Percentiles rank a stretch among this genome's conserved stretches.
These are phyloP conservation scores for Varroa destructor DNA, from an alignment of 1,140 invertebrate species.

Conservation along the genomic window DNA sequence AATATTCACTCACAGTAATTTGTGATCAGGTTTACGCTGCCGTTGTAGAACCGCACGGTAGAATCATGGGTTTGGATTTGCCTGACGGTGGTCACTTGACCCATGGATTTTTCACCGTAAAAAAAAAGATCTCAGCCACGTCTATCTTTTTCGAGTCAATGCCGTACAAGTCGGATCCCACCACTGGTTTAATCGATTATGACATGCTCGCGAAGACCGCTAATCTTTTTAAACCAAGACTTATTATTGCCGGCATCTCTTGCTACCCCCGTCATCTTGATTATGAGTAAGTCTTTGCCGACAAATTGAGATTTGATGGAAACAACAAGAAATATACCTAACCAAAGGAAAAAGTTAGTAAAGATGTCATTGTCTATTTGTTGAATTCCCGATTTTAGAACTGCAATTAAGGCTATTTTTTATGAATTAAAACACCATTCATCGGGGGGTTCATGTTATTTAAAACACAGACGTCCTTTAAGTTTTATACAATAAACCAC, in stretches of 20 bases:
- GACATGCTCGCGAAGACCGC: slow-evolving; percentile 68
- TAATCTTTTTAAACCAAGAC: slow-evolving; percentile 69
- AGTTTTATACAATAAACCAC: too few species aligned
- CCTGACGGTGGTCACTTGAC: slow-evolving; percentile 93
- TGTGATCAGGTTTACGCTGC: slow-evolving; percentile 56
- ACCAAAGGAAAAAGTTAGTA: too few species aligned
- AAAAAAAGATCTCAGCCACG: slow-evolving; percentile 87
- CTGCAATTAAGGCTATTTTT: too few species aligned
- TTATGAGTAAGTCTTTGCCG: slow-evolving; percentile 42
- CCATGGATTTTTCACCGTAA: slow-evolving; percentile 79
- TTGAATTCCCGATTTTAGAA: too few species aligned
- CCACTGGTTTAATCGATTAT: slow-evolving; percentile 85
- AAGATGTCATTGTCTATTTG: too few species aligned
- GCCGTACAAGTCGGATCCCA: slow-evolving; percentile 79
- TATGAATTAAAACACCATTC: too few species aligned
- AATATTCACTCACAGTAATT: too few species aligned
- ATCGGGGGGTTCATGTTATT: too few species aligned
- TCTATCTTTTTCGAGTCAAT: slow-evolving; percentile 97
- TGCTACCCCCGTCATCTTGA: slow-evolving; percentile 55
- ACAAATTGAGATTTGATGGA: background rate
- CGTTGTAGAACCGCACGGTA: slow-evolving; percentile 71
- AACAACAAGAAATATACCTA: background rate
- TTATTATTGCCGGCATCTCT: slow-evolving; percentile 72
- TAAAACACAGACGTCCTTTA: too few species aligned
- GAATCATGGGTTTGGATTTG: slow-evolving; percentile 90